Conservation (phyloP, 2,888 invertebrate genomes). For the Tetrapedia diversipes region DNA sequence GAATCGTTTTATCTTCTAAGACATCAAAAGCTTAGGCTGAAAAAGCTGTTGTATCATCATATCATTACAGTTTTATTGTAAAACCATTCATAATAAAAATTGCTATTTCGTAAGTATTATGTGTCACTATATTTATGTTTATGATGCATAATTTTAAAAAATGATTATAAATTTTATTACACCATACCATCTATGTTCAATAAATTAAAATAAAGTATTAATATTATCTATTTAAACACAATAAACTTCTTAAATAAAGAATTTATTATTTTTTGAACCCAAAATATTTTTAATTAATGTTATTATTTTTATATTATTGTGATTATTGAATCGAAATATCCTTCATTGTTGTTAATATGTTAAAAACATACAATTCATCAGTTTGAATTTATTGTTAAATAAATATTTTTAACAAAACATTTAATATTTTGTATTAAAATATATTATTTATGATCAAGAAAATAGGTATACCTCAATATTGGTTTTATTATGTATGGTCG, state of each 20-base stretch:
- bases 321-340: background rate
- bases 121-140: constrained; percentile 9
- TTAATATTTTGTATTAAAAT: constrained; percentile 44
- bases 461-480: constrained; percentile 33
- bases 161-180: constrained; percentile 1
- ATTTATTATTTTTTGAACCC: background rate
- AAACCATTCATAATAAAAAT: constrained; percentile 48
- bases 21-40: constrained; percentile 33
- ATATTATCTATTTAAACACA: background rate
- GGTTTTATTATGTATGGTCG: constrained; percentile 54
- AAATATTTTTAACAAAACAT: constrained; percentile 23
- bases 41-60: constrained; percentile 25
- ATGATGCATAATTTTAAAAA: background rate
- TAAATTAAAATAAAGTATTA: background rate
- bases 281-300: background rate
- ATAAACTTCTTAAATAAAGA: background rate
- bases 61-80: constrained; percentile 17
- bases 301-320: constrained; percentile 7
- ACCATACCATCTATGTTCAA: constrained; percentile 6
- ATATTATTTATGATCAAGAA: constrained; percentile 28
- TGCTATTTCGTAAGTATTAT: background rate
- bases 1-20: constrained; percentile 28
- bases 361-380: background rate
- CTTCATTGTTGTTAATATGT: background rate
- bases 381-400: background rate